Percentiles rank a stretch among this genome's conserved stretches.
phyloP scores from a whole-genome alignment of 2,113 vertebrate species.

The Menura novaehollandiae region DNA sequence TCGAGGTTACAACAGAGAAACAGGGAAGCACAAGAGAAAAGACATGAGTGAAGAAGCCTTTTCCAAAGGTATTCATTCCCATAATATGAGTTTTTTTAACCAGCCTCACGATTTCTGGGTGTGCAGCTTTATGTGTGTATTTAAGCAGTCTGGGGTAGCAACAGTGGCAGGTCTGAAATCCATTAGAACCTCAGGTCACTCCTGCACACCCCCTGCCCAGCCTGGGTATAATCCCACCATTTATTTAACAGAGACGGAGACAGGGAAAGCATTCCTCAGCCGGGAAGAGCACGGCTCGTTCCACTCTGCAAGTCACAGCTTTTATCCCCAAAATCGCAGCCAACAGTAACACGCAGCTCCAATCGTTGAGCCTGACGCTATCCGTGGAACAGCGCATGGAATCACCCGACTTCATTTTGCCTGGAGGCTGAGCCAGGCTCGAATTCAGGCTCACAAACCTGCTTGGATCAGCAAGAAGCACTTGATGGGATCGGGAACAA shows the following conservation, averaged over 20 bases:
- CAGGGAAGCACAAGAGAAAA: not conserved
- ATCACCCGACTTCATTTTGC: not conserved
- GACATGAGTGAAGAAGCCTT: not conserved
- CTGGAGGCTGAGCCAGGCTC: not conserved
- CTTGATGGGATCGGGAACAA: accelerated
- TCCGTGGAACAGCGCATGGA: not conserved
- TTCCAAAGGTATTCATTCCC: not conserved
- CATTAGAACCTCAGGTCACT: not conserved
- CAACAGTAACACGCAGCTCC: not conserved
- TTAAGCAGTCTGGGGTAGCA: not conserved
- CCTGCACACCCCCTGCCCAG: not conserved
- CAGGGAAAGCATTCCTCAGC: not conserved
- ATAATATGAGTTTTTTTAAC: not conserved
- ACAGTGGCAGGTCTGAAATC: not conserved
- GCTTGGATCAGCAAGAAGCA: not conserved
- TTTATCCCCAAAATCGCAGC: not conserved
- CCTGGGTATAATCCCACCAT: not conserved
- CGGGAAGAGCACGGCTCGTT: not conserved
- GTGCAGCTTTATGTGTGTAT: not conserved
- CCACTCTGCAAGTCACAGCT: not conserved
- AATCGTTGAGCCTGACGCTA: not conserved
- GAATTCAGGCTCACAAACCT: not conserved
- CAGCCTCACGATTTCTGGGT: not conserved
- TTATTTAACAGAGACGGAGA: not conserved
- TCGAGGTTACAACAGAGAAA: not conserved